Evolutionary conservation across 2,113 vertebrate genomes (phyloP).

Genomic region (Odontophorus gujanensis): DNA sequence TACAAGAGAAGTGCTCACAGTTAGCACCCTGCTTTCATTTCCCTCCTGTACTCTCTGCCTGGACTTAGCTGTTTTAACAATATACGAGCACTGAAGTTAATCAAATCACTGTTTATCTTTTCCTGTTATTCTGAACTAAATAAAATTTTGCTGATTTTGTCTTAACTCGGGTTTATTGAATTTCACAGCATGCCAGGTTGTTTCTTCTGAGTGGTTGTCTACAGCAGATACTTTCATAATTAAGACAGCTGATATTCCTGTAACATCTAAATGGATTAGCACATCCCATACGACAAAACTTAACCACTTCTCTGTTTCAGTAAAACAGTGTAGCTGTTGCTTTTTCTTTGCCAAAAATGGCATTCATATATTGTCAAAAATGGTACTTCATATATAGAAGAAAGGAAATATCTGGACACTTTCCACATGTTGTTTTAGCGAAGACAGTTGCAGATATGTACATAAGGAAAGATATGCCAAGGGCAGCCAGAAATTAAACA

Average conservation of each 20-base stretch:
- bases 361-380: no score
- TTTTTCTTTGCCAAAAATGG: neutral
- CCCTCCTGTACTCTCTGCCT: neutral
- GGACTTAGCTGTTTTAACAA: neutral
- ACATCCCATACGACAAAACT: neutral
- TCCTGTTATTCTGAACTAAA: neutral
- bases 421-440: neutral
- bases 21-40: neutral
- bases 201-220: neutral
- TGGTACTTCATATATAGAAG: neutral
- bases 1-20: neutral
- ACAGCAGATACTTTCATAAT: neutral
- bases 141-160: slow-evolving; percentile 39
- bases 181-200: neutral
- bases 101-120: neutral
- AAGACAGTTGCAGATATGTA: neutral
- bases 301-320: neutral
- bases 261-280: neutral
- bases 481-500: neutral
- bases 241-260: neutral
- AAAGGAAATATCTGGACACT: neutral
- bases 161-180: neutral
- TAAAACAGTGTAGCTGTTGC: neutral
- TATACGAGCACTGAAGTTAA: neutral
- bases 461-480: neutral